Conservation (phyloP, 2,113 vertebrate species). For the Siphamia tubifer region DNA sequence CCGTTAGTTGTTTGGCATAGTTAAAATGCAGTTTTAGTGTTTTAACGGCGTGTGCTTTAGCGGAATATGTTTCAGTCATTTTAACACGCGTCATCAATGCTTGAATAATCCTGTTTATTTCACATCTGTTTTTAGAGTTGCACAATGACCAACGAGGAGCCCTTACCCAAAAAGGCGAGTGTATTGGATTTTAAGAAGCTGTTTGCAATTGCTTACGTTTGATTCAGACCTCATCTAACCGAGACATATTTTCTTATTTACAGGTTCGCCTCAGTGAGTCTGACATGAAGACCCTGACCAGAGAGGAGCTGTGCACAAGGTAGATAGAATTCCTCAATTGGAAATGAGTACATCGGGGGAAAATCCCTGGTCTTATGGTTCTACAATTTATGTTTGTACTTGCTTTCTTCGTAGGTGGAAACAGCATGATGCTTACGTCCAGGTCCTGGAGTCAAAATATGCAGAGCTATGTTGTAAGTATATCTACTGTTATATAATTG, state of each 20-base stretch:
- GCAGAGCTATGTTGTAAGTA: constrained; percentile 98
- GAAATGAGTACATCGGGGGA: not conserved
- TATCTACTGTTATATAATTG: not conserved
- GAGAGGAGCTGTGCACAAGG: constrained; percentile 95
- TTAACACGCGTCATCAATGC: not conserved
- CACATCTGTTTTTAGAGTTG: constrained; percentile 71
- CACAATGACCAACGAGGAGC: constrained; percentile 99
- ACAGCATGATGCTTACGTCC: constrained; percentile 95
- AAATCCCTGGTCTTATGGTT: not conserved
- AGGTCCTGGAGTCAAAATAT: constrained; percentile 98
- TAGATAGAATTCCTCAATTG: constrained; percentile 54
- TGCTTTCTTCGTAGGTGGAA: constrained; percentile 87
- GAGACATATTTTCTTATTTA: not conserved
- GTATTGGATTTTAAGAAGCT: too few species aligned
- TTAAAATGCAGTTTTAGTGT: not conserved
- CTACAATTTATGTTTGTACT: constrained; percentile 3
- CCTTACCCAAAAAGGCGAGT: constrained; percentile 97
- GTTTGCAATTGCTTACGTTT: too few species aligned
- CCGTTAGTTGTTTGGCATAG: not conserved
- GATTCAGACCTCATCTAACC: not conserved
- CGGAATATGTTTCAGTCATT: constrained; percentile 18
- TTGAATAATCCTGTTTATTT: not conserved
- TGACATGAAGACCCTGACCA: constrained; percentile 96
- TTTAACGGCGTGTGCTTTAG: constrained; percentile 1
- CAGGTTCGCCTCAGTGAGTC: constrained; percentile 98